Evolutionary conservation across 2,888 invertebrate genomes (phyloP).

Genomic region (Polyommatus iphigenia): DNA sequence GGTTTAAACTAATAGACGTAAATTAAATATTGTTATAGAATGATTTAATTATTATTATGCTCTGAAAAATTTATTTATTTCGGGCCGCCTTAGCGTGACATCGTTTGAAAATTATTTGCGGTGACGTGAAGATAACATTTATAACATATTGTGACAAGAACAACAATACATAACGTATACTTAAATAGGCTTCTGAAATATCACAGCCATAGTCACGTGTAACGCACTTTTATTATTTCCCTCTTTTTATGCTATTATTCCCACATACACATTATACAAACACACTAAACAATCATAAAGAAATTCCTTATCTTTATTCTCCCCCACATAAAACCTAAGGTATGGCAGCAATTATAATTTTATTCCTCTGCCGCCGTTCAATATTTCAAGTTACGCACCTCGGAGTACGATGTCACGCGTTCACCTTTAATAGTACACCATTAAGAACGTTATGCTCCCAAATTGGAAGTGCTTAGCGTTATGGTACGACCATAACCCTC

Average conservation of each 20-base stretch:
- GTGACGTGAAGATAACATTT: no score
- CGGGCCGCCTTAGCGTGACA: no score
- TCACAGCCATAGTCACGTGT: no score
- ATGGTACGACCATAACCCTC: background rate
- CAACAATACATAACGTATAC: no score
- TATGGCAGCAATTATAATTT: constrained; percentile 4
- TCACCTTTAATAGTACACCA: constrained; percentile 16
- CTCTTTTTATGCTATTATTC: background rate
- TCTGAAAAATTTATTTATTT: no score
- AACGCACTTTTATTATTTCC: background rate
- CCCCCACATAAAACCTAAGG: constrained; percentile 1
- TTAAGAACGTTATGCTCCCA: constrained; percentile 27
- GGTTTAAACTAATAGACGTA: no score
- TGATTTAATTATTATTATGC: no score
- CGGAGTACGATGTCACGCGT: background rate
- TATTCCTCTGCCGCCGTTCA: background rate
- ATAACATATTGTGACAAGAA: no score
- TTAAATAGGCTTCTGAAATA: no score
- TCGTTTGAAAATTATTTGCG: no score
- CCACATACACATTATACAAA: background rate
- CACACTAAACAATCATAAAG: constrained; percentile 4
- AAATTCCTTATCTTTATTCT: constrained; percentile 12
- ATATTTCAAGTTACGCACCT: constrained; percentile 21
- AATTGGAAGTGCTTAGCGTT: constrained; percentile 22
- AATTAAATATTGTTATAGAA: no score